Evolutionary conservation across 2,888 invertebrate species (phyloP).

Genomic region (Gandaritis pyraliata): DNA sequence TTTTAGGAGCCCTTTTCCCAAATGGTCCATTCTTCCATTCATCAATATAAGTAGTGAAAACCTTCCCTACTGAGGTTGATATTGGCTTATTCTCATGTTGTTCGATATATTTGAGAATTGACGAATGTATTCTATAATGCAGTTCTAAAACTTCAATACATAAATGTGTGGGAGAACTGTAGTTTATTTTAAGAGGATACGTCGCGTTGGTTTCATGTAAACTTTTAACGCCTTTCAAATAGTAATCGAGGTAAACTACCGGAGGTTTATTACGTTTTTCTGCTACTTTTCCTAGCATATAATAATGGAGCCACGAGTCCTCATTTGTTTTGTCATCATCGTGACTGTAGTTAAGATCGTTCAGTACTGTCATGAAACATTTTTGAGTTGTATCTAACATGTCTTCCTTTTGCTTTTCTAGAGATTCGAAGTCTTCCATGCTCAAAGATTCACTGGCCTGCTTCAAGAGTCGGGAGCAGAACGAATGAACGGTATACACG

Average conservation of each 20-base stretch:
- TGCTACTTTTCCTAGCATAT: constrained; percentile 97
- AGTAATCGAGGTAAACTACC: constrained; percentile 90
- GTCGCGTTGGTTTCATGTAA: constrained; percentile 91
- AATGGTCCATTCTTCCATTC: constrained; percentile 77
- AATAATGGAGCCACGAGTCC: constrained; percentile 96
- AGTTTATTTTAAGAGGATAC: constrained; percentile 94
- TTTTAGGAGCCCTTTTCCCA: constrained; percentile 62
- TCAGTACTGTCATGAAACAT: constrained; percentile 90
- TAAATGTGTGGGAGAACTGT: constrained; percentile 91
- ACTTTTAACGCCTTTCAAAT: constrained; percentile 90
- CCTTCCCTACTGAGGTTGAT: constrained; percentile 83
- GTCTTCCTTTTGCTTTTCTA: constrained; percentile 91
- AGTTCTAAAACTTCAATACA: constrained; percentile 95
- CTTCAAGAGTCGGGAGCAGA: constrained; percentile 93
- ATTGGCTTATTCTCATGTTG: constrained; percentile 89
- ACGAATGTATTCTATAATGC: constrained; percentile 93
- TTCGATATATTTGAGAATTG: constrained; percentile 94
- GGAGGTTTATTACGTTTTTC: constrained; percentile 93
- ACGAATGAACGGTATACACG: constrained; percentile 95
- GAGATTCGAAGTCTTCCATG: constrained; percentile 89
- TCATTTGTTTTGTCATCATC: constrained; percentile 87
- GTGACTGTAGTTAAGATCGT: constrained; percentile 81
- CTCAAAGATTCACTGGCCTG: constrained; percentile 90
- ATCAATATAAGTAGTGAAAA: constrained; percentile 85
- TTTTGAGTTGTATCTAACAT: constrained; percentile 91